phyloP scores from a whole-genome alignment of 2,888 invertebrate genomes.

The Pogonocherus hispidulus region DNA sequence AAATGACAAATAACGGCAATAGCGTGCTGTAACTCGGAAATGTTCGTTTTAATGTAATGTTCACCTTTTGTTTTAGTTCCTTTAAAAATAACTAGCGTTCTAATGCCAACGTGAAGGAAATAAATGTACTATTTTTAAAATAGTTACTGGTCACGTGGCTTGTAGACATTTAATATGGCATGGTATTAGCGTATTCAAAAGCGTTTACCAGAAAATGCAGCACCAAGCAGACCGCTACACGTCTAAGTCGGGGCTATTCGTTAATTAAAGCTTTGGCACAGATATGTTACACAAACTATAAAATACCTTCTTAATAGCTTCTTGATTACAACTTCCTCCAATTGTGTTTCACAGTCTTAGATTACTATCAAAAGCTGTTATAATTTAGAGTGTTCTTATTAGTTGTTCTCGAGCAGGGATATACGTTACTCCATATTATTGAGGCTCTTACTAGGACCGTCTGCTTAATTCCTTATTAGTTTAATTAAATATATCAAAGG shows the following conservation, averaged over 20 bases:
- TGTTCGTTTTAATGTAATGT: too few species aligned
- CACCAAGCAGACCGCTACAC: conserved; percentile 52
- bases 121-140: too few species aligned
- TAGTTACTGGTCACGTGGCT: too few species aligned
- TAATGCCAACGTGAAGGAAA: too few species aligned
- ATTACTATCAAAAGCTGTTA: conserved; percentile 34
- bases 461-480: conserved; percentile 50
- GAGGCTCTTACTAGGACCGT: conserved; percentile 30
- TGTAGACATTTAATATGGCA: too few species aligned
- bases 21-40: too few species aligned
- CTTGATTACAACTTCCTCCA: conserved; percentile 55
- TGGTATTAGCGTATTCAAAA: conserved; percentile 66
- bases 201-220: conserved; percentile 62
- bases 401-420: conserved; percentile 29
- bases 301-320: conserved; percentile 58
- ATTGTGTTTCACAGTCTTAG: conserved; percentile 43
- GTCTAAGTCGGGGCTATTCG: conserved; percentile 58
- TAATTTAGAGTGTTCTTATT: conserved; percentile 35
- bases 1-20: too few species aligned
- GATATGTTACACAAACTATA: conserved; percentile 60
- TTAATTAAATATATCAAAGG: conserved; percentile 53
- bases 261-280: conserved; percentile 64
- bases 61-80: too few species aligned
- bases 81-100: too few species aligned
- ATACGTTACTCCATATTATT: conserved; percentile 37